Base-by-base conservation (phyloP, 1,140 invertebrate genomes). In the Cydia amplana region DNA sequence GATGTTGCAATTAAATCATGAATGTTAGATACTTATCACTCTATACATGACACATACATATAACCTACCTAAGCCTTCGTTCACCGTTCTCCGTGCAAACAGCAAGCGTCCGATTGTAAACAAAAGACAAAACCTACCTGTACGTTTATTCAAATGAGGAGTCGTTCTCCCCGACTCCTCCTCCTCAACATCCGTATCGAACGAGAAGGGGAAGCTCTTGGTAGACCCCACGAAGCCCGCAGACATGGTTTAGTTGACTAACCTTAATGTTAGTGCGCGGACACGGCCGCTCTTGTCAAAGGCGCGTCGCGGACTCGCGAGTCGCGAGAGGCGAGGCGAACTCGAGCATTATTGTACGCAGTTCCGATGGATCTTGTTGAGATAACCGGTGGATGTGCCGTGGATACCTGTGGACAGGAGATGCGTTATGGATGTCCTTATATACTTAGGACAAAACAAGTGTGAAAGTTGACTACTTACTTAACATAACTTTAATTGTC, bases 151-250 rank as follows among this genome's bases (percentile, higher is more conserved):
- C 20, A 90, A 82, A 72, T 81, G 87, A 23, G 90, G 89, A 9
- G 88, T 89, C 36, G 74, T 82, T 16, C 87, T 77, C 2, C 83
- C 87, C 4, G 80, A 77, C 36, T 87, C 86, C 60, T 92, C 91
- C 49, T 90, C 88, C 36, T 93, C 92, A 6, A 93, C 88, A 73
- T 93, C 92, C 16, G 90, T 81, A 76, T 93, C 92, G 82, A 93
- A 93, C 49, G 92, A 93, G 80, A 93, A 93, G 18, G 92, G 91
- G 74, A 93, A 93, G 77, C 79, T 91, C 76, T 93, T 91, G 23
- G 92, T 93, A 49, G 92, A 93, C 72, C 92, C 92, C 23, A 93
- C 92, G 76, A 87, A 91, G 28, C 89, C 88, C 77, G 87, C 86
- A 74, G 91, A 89, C 91, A 93, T 93, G 77, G 64, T n/a, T 16